Percentiles rank a stretch among this genome's conserved stretches.
Conservation (phyloP, 1,140 invertebrate species). For the Macrotrachela quadricornifera region DNA sequence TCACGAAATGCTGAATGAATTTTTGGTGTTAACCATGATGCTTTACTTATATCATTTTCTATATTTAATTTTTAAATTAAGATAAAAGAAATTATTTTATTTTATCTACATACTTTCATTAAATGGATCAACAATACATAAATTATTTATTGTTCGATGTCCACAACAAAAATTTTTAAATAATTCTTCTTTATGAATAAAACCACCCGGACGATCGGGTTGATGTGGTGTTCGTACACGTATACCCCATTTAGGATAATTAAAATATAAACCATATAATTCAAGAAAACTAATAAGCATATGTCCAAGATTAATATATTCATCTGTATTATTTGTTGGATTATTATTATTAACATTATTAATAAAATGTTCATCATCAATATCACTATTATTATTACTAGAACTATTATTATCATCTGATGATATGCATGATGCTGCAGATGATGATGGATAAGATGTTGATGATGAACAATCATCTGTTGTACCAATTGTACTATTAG, state of each 20-base stretch:
- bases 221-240: constrained; percentile 45
- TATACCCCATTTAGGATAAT: constrained; percentile 77
- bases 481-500: too few relatives aligned
- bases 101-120: constrained; percentile 40
- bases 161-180: constrained; percentile 76
- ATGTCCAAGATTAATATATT: constrained; percentile 55
- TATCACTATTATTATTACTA: background rate
- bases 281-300: constrained; percentile 92
- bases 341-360: background rate
- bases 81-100: too few relatives aligned
- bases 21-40: too few relatives aligned
- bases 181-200: constrained; percentile 78
- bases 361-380: background rate
- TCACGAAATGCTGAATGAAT: too few relatives aligned
- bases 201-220: constrained; percentile 53
- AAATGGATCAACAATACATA: constrained; percentile 94
- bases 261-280: constrained; percentile 82
- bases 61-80: too few relatives aligned
- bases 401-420: constrained; percentile 10
- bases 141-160: constrained; percentile 48
- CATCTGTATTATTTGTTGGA: too few relatives aligned
- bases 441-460: too few relatives aligned
- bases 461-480: too few relatives aligned
- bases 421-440: too few relatives aligned
- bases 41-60: too few relatives aligned